Evolutionary conservation across 2,888 invertebrate genomes (phyloP), one percentile per base, ranked within the genome.

Genomic region (Auanema sp.): DNA sequence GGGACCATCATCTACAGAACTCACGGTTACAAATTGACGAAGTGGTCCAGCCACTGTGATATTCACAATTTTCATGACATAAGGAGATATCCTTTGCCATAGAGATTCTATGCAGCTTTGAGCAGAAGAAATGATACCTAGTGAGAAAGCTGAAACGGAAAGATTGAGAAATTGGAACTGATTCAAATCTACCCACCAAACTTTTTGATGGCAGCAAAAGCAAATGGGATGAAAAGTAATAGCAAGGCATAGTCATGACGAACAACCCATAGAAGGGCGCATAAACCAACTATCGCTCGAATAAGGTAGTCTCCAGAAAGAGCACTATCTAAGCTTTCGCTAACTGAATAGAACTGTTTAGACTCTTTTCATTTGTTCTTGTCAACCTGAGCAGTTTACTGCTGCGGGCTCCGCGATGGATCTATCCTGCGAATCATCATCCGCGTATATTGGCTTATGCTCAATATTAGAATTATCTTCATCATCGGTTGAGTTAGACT

Each of bases 11-110:
- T 21, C 47, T 5, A 47, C n/a, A 52, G 11, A 52, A 52, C 58
- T 65, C 18, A 82, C 71, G 60, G 72, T 72, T 25, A 82, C 67
- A 57, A 83, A 83, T 56, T 82, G 76, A n/a, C 82, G 66, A n/a
- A 82, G 64, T 5, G 79, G 74, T 18, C 82, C 82, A 8, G 82
- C 80, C 5, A 83, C 80, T 16, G 77, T 75, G 33, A 82, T 72
- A 44, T 83, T 72, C 1, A 79, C 69, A 5, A 81, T 56, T 57
- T 78, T 75, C n/a, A 62, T 59, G 12, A 77, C 61, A 0, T 60
- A 55, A 16, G 74, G 72, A 14, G 60, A 56, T 6, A 74, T 42
- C 16, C 60, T 64, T 40, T 68, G 63, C 72, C 73, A 76, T 5
- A 70, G 51, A 1, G 65, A 60, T n/a, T 64, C 58, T 1, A 65